A percentile compares a stretch with the other conserved stretches of the same genome.
Conservation (phyloP, 2,797 vertebrate genomes). For the Pelodytes ibericus region DNA sequence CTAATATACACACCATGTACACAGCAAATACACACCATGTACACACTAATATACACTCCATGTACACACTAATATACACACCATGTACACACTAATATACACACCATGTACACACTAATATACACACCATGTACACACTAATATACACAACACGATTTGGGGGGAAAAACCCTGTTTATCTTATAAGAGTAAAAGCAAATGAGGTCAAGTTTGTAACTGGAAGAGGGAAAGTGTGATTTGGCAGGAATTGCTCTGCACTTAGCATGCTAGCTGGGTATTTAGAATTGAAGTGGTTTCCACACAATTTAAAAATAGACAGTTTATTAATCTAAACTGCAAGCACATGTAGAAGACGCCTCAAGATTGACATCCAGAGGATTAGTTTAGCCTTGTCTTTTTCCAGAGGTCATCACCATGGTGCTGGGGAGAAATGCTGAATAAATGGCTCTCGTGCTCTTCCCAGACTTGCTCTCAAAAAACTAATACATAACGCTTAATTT, state of each 20-base stretch:
- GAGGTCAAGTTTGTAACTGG: constrained; percentile 60
- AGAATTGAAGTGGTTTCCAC: constrained; percentile 79
- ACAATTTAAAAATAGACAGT: constrained; percentile 80
- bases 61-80: no score
- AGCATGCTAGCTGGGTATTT: constrained; percentile 80
- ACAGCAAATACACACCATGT: no score
- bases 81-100: no score
- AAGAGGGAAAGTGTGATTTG: constrained; percentile 75
- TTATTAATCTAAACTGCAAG: constrained; percentile 79
- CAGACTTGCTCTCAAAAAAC: constrained; percentile 76
- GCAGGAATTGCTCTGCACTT: constrained; percentile 76
- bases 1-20: no score
- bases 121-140: no score
- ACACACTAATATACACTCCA: no score
- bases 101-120: no score
- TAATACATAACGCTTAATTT: constrained; percentile 98
- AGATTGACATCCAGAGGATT: constrained; percentile 84
- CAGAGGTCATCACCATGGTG: constrained; percentile 76
- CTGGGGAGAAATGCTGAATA: constrained; percentile 74
- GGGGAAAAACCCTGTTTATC: no score
- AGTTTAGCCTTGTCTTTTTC: constrained; percentile 81
- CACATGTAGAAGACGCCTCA: constrained; percentile 76
- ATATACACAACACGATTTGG: no score
- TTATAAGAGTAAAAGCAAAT: not conserved
- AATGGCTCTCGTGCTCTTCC: no score